Evolutionary conservation across 2,888 invertebrate species (phyloP), one percentile per base, ranked within the genome.

Genomic region (Carpatolechia fugitivella): DNA sequence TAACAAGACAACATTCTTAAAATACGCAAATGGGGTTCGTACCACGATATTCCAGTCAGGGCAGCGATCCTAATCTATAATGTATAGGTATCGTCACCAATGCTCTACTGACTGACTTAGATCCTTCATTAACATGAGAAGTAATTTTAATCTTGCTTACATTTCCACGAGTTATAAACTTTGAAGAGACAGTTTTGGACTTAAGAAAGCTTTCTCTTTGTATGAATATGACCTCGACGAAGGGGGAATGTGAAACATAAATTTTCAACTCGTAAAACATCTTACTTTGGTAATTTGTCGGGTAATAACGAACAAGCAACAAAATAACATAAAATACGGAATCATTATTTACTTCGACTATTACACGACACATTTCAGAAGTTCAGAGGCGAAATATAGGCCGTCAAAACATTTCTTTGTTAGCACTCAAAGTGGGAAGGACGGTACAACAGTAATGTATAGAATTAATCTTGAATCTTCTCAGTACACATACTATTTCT

Each of bases 181-280:
- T 18, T 11, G 18, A 20, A 20, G 40, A 41, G 1, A 20, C 40
- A 41, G 11, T 18, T 41, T 41, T 11, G 16, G 18, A 8, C 40
- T 18, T 7, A 16, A 18, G 18, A 11, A 18, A 18, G 11, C 16
- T 29, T n/a, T 24, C 6, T 24, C 3, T 24, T 5, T 3, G n/a
- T 44, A 44, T 29, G 20, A n/a, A 44, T 44, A 44, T 44, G n/a
- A 44, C 20, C 20, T n/a, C 31, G 13, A 10, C 47, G 49, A 35
- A 18, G 18, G 38, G 14, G 47, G 54, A 65, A 60, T 52, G 48
- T 38, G 35, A 48, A 52, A 54, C 48, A 61, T 66, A 63, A 64
- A 64, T 60, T 60, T 58, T 52, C 55, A 49, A 56, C 49, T 60
- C 60, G 55, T 63, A 64, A 64, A 41, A 56, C 47, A 48, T 56